A percentile compares a stretch with the other conserved stretches of the same genome.
Evolutionary conservation across 2,888 invertebrate species (phyloP).

Genomic region (Cephus rjabovi): DNA sequence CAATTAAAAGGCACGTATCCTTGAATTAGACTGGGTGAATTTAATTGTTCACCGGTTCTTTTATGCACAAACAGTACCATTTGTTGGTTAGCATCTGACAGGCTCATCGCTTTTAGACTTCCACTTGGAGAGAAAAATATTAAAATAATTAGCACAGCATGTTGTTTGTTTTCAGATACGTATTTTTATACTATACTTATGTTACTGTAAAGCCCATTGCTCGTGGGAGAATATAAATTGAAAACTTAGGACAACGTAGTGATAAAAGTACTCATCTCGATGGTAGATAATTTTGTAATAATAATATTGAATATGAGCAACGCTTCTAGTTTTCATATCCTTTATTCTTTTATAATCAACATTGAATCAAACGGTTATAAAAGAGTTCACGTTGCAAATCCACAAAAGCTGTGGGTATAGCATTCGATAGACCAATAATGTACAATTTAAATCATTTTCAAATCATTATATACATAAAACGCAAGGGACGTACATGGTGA

Average conservation of each 20-base stretch:
- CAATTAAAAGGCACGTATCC: background rate
- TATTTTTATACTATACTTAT: slow-evolving; percentile 18
- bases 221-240: background rate
- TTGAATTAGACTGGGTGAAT: background rate
- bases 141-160: slow-evolving; percentile 16
- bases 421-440: background rate
- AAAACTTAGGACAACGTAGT: background rate
- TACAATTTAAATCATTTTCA: background rate
- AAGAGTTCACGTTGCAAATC: background rate
- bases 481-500: background rate
- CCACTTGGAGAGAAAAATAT: slow-evolving; percentile 15
- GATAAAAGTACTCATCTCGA: background rate
- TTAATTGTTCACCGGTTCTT: background rate
- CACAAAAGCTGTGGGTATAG: background rate
- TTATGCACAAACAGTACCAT: background rate
- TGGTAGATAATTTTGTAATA: background rate
- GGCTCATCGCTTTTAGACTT: background rate
- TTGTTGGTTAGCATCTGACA: background rate
- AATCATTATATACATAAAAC: background rate
- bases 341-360: background rate
- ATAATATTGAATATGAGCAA: background rate
- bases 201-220: background rate
- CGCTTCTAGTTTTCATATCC: background rate
- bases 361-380: background rate
- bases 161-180: slow-evolving; percentile 5